Conservation (phyloP, 2,888 invertebrate species). For the Synergus japonicus region DNA sequence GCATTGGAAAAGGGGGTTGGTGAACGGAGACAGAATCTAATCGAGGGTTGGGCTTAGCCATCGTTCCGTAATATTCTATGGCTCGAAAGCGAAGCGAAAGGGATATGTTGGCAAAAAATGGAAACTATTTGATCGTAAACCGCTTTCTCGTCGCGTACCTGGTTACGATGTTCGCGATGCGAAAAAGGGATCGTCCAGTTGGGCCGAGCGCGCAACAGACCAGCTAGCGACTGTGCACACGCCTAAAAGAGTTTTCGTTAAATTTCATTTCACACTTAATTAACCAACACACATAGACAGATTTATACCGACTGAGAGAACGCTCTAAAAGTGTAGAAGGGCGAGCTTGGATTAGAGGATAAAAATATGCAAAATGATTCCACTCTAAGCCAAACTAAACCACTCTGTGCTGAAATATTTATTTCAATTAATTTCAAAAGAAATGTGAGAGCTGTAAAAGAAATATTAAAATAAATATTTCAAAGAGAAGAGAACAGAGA, state of each 20-base stretch:
- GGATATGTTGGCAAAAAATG: slow-evolving; percentile 65
- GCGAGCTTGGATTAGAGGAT: not conserved
- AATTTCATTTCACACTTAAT: slow-evolving; percentile 78
- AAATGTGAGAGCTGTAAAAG: not conserved
- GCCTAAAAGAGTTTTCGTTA: slow-evolving; percentile 77
- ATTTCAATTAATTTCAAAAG: not conserved
- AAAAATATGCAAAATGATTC: not conserved
- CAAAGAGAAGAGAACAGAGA: not conserved
- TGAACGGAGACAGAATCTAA: not conserved
- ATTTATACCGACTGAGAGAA: slow-evolving; percentile 48
- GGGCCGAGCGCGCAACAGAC: slow-evolving; percentile 63
- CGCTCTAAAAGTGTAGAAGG: slow-evolving; percentile 39
- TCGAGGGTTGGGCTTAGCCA: slow-evolving; percentile 61
- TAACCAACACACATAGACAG: slow-evolving; percentile 69
- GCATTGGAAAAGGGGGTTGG: slow-evolving; percentile 17
- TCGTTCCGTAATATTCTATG: slow-evolving; percentile 63
- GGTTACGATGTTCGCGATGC: slow-evolving; percentile 49
- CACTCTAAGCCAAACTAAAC: not conserved
- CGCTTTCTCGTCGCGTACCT: slow-evolving; percentile 53
- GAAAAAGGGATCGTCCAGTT: slow-evolving; percentile 53
- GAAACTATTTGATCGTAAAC: slow-evolving; percentile 74
- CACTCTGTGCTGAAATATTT: not conserved
- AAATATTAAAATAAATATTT: not conserved
- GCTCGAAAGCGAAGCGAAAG: slow-evolving; percentile 61
- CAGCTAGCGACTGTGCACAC: slow-evolving; percentile 74